Evolutionary conservation across 2,797 vertebrate genomes (phyloP).

Genomic region (Tauraco hartlaubi): DNA sequence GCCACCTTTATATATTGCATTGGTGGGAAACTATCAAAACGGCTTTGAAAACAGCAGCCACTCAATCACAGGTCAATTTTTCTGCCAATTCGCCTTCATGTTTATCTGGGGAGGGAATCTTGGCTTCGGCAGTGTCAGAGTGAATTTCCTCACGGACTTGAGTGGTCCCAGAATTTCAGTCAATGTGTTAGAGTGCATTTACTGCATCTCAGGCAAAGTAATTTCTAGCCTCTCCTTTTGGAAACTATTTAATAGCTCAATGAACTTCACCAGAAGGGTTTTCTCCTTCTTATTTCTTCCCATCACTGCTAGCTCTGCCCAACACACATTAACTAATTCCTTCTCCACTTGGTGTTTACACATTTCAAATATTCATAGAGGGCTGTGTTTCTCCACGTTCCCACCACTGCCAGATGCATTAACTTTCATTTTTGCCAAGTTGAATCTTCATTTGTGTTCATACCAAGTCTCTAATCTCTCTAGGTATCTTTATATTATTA

Average conservation of each 20-base stretch:
- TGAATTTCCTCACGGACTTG: not conserved
- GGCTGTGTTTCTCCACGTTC: not conserved
- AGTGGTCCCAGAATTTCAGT: slow-evolving; percentile 21
- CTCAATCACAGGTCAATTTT: slow-evolving; percentile 38
- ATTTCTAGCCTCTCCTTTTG: slow-evolving; percentile 10
- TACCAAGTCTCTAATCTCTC: slow-evolving; percentile 53
- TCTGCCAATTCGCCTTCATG: slow-evolving; percentile 25
- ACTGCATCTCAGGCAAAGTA: not conserved
- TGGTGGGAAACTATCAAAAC: slow-evolving; percentile 4
- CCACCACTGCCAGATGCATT: not conserved
- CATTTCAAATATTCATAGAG: slow-evolving; percentile 43
- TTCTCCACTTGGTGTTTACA: slow-evolving; percentile 49
- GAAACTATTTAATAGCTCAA: slow-evolving; percentile 40
- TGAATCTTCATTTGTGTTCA: not conserved
- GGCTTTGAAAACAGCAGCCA: slow-evolving; percentile 26
- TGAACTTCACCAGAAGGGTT: not conserved
- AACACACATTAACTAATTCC: slow-evolving; percentile 44
- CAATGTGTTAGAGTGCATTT: not conserved
- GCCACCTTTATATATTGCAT: slow-evolving; percentile 18
- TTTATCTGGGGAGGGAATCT: slow-evolving; percentile 34
- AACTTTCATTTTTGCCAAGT: slow-evolving; percentile 31
- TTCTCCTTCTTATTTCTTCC: slow-evolving; percentile 40
- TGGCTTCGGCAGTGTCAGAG: not conserved
- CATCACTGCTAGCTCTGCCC: not conserved
- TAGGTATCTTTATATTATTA: slow-evolving; percentile 47